Evolutionary conservation across 35 echinoderm and acorn worm genomes (phyloP).

Genomic region (Stichopus chloronotus): DNA sequence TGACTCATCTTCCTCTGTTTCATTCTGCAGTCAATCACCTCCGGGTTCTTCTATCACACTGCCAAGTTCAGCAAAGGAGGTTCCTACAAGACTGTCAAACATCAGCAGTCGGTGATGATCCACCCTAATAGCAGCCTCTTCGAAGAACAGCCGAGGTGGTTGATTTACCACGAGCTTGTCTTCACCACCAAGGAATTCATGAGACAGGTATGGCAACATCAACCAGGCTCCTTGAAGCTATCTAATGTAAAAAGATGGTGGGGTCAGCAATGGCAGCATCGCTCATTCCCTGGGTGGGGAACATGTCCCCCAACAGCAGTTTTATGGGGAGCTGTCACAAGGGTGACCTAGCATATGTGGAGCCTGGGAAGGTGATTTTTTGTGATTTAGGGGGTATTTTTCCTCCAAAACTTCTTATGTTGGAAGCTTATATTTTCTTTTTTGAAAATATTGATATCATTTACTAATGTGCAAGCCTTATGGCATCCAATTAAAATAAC

Average conservation of each 20-base stretch:
- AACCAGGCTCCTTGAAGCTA: neutral
- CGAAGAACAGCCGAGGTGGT: constrained; percentile 93
- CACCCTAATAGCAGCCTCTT: constrained; percentile 94
- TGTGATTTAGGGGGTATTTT: too few species aligned
- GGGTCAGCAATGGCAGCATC: neutral
- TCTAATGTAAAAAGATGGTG: neutral
- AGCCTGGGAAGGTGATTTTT: too few species aligned
- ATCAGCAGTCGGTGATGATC: constrained; percentile 96
- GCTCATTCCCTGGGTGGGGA: too few species aligned
- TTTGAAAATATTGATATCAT: too few species aligned
- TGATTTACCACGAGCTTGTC: constrained; percentile 94
- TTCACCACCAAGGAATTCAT: constrained; percentile 99
- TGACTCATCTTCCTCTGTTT: too few species aligned
- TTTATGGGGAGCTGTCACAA: too few species aligned
- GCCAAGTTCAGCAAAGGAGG: constrained; percentile 90
- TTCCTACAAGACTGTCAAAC: constrained; percentile 95
- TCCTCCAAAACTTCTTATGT: too few species aligned
- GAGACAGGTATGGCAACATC: constrained; percentile 74
- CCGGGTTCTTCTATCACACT: constrained; percentile 96
- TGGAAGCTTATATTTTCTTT: too few species aligned
- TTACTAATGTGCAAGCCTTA: too few species aligned
- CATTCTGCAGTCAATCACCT: constrained; percentile 78
- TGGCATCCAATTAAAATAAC: too few species aligned
- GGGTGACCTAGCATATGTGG: too few species aligned
- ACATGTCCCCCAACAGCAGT: too few species aligned